Evolutionary conservation across 2,888 invertebrate genomes (phyloP).

Genomic region (Sarcophaga carnaria): DNA sequence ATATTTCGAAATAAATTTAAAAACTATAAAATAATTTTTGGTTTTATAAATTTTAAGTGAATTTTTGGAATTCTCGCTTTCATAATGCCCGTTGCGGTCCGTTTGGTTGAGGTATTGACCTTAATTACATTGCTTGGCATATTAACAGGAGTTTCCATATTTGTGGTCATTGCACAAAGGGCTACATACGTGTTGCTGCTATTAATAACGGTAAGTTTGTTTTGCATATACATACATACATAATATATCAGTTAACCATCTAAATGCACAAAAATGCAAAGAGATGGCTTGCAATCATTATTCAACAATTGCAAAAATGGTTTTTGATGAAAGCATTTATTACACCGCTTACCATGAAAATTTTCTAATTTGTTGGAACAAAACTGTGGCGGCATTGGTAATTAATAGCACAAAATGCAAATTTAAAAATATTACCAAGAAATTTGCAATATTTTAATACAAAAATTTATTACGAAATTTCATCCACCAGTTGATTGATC

Average conservation of each 20-base stretch:
- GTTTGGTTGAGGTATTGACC: constrained; percentile 73
- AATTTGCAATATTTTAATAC: too few relatives aligned
- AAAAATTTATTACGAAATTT: too few relatives aligned
- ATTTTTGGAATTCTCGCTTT: background rate
- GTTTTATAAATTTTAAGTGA: constrained; percentile 35
- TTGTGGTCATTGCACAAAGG: constrained; percentile 73
- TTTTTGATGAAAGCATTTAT: too few relatives aligned
- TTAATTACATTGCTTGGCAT: constrained; percentile 73
- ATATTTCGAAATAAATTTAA: constrained; percentile 35
- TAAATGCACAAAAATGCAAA: too few relatives aligned
- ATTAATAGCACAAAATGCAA: too few relatives aligned
- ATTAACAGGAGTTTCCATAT: constrained; percentile 72
- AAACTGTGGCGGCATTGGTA: too few relatives aligned
- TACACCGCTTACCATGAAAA: too few relatives aligned
- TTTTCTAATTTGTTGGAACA: too few relatives aligned
- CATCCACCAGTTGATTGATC: too few relatives aligned
- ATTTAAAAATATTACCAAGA: too few relatives aligned
- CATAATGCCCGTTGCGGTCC: constrained; percentile 74
- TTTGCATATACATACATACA: background rate
- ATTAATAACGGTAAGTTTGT: constrained; percentile 71
- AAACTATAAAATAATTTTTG: constrained; percentile 45
- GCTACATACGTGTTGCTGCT: constrained; percentile 70
- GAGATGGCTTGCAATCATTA: too few relatives aligned
- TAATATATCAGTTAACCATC: background rate
- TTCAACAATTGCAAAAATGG: too few relatives aligned